phyloP scores from a whole-genome alignment of 2,113 vertebrate species.

The Nothoprocta perdicaria region DNA sequence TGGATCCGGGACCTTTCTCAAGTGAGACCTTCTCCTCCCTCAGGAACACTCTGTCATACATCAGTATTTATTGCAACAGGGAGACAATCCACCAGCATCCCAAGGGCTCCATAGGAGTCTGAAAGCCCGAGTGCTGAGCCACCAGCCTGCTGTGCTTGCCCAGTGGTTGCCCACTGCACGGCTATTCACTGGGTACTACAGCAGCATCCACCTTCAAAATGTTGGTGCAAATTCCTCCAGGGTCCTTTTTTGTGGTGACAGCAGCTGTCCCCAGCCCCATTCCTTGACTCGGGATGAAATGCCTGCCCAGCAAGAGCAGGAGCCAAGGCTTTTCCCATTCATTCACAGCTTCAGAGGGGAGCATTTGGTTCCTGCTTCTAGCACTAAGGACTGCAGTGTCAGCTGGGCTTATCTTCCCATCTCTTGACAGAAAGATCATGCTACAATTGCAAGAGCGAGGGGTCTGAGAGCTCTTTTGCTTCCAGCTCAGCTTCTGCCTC shows the following conservation, averaged over 20 bases:
- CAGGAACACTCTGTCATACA: not conserved
- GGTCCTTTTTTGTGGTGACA: not conserved
- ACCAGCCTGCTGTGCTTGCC: not conserved
- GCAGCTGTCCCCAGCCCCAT: not conserved
- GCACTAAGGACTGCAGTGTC: not conserved
- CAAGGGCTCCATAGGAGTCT: not conserved
- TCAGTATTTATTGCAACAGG: not conserved
- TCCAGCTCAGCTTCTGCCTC: not conserved
- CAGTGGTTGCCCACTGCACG: not conserved
- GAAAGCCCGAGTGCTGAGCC: not conserved
- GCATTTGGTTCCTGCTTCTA: not conserved
- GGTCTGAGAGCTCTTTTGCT: constrained; percentile 2
- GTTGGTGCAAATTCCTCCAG: not conserved
- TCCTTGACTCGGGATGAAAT: rapidly evolving
- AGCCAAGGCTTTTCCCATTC: rapidly evolving
- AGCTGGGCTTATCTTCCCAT: not conserved
- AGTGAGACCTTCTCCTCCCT: not conserved
- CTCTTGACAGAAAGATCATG: not conserved
- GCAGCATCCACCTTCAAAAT: not conserved
- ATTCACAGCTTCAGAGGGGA: not conserved
- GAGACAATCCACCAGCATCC: not conserved
- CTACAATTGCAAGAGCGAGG: not conserved
- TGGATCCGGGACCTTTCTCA: not conserved
- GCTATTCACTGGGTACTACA: not conserved
- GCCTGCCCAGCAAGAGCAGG: not conserved